These are phyloP conservation scores for Phoxinus dragarum DNA, from an alignment of 2,797 vertebrate species.

Conservation along the genomic window DNA sequence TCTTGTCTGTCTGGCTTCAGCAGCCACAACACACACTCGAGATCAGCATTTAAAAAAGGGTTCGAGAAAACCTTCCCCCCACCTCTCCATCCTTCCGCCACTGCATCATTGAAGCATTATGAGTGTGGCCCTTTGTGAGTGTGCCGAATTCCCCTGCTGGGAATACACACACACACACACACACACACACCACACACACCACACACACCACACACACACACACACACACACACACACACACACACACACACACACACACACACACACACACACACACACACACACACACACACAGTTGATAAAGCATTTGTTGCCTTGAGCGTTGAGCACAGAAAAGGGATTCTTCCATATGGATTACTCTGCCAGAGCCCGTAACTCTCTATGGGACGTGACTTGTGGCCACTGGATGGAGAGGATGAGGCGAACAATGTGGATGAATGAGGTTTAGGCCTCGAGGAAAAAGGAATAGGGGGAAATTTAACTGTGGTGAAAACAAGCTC, in stretches of 20 bases:
- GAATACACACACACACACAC: conserved; percentile 53
- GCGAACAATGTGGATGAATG: conserved; percentile 32
- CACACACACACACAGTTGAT: conserved; percentile 29
- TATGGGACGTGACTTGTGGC: neutral
- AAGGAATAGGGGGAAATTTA: conserved; percentile 12
- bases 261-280: conserved; percentile 19
- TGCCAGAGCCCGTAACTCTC: conserved; percentile 15
- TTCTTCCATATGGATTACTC: conserved; percentile 45
- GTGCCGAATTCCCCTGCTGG: conserved; percentile 34
- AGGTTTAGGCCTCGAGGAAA: conserved; percentile 6
- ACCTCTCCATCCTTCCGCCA: conserved; percentile 10
- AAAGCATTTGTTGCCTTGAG: conserved; percentile 30
- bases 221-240: no score
- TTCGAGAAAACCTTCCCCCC: conserved; percentile 23
- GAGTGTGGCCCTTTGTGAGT: conserved; percentile 34
- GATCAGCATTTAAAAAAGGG: conserved; percentile 35
- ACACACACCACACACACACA: no score
- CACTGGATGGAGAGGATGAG: conserved; percentile 34
- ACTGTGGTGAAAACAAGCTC: conserved; percentile 22
- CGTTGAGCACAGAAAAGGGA: conserved; percentile 27
- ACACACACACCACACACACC: conserved; percentile 38
- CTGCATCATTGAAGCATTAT: conserved; percentile 49
- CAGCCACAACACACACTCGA: conserved; percentile 41
- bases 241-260: conserved; percentile 57
- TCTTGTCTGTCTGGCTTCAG: conserved; percentile 50